phyloP scores from a whole-genome alignment of 2,113 vertebrate species.

The Todiramphus chloris region DNA sequence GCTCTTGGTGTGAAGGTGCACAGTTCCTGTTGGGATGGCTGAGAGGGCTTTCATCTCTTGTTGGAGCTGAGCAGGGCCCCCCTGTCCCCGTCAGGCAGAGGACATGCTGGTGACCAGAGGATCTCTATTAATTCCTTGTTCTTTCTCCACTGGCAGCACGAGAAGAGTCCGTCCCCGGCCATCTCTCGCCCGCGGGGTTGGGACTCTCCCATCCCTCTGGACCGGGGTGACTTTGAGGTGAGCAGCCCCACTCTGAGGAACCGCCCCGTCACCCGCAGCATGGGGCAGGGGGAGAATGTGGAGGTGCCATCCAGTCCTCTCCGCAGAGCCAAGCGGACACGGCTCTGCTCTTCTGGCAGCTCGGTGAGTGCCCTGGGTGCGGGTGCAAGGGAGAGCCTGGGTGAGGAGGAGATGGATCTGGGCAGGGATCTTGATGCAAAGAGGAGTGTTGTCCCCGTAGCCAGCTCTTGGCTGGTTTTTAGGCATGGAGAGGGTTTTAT shows the following conservation, averaged over 20 bases:
- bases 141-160: constrained; percentile 55
- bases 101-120: neutral
- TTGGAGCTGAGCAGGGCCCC: neutral
- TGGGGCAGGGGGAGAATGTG: constrained; percentile 81
- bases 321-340: constrained; percentile 81
- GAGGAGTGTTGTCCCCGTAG: rapidly evolving
- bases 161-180: constrained; percentile 72
- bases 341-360: constrained; percentile 84
- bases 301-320: constrained; percentile 80
- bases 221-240: constrained; percentile 73
- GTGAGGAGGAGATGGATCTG: neutral
- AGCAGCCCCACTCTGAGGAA: constrained; percentile 73
- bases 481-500: rapidly evolving
- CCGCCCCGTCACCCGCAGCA: constrained; percentile 85
- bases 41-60: neutral
- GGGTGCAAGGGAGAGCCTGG: too few species aligned
- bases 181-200: constrained; percentile 76
- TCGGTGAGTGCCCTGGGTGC: constrained; percentile 72
- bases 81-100: too few species aligned
- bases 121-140: neutral
- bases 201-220: constrained; percentile 81
- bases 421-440: too few species aligned
- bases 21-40: neutral
- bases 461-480: neutral
- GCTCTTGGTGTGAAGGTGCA: neutral